phyloP scores from a whole-genome alignment of 2,888 invertebrate genomes.

The Brachyopa scutellaris region DNA sequence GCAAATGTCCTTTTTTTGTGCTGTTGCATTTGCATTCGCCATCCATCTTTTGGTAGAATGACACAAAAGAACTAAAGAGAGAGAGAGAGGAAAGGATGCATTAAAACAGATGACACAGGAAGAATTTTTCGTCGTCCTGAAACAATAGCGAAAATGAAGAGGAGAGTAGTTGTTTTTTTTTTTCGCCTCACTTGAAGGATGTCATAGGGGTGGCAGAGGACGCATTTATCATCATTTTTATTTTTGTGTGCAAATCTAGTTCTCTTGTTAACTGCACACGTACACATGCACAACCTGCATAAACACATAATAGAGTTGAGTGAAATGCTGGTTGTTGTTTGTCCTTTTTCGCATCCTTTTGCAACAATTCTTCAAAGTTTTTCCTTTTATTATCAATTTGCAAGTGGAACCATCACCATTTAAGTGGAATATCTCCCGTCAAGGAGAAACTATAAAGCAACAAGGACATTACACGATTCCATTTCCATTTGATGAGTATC shows the following conservation, averaged over 20 bases:
- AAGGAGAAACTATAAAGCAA: slow-evolving; percentile 14
- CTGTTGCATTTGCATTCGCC: not conserved
- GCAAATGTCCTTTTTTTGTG: slow-evolving; percentile 38
- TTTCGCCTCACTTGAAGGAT: slow-evolving; percentile 32
- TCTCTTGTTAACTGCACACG: slow-evolving; percentile 41
- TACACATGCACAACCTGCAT: slow-evolving; percentile 27
- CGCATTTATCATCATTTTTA: no score
- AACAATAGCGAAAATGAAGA: slow-evolving; percentile 51
- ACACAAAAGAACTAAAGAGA: slow-evolving; percentile 46
- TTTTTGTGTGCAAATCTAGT: slow-evolving; percentile 19
- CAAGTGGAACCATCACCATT: slow-evolving; percentile 43
- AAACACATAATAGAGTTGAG: slow-evolving; percentile 36
- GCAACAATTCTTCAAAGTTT: not conserved
- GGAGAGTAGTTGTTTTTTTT: slow-evolving; percentile 10
- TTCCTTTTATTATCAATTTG: slow-evolving; percentile 2
- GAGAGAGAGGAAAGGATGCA: no score
- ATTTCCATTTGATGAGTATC: slow-evolving; percentile 63
- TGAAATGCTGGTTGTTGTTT: not conserved
- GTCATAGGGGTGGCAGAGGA: no score
- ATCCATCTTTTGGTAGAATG: not conserved
- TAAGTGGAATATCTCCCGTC: slow-evolving; percentile 55
- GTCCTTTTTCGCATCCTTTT: slow-evolving; percentile 10
- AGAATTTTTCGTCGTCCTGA: not conserved
- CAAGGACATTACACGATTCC: slow-evolving; percentile 57
- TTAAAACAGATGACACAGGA: slow-evolving; percentile 50